Evolutionary conservation across 2,797 vertebrate species (phyloP), one percentile per base, ranked within the genome.

Genomic region (Xenops minutus): DNA sequence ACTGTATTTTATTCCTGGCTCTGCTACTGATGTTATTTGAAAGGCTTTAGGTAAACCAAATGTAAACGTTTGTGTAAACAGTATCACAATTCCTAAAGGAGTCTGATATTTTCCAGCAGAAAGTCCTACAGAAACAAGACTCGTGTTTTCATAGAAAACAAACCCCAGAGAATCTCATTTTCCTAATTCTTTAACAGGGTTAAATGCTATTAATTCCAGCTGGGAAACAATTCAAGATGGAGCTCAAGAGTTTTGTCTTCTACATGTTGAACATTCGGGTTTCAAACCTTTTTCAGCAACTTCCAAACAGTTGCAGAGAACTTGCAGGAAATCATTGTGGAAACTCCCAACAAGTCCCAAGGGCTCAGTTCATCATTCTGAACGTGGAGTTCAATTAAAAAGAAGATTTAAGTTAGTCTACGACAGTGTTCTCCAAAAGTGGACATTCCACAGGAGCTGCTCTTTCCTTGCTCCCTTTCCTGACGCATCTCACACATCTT

Each of bases 121-220:
- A 95, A 62, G 62, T 54, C 64, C 64, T 72, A 77, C 4, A 78
- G 69, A 90, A 94, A 95, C 2, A 12, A 62, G 43, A 81, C 52
- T 29, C 29, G 79, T 64, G 59, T 89, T 89, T 89, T 95, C 78
- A 88, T 0, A 79, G 81, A 71, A 69, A 92, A 88, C 58, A 84
- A 88, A 84, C 11, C 4, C n/a, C 51, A 48, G 62, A 64, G 51
- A 88, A 78, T 37, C 58, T 69, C 32, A 55, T 91, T 86, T 77
- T 88, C 76, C 62, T 91, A 86, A 81, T 81, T 96, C 62, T 81
- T 88, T 81, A 85, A 68, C 39, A 81, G 58, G 82, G 72, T 91
- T 95, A 80, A 95, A 82, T 37, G 64, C 61, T 76, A 71, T 85
- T 88, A 59, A 93, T 80, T 94, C 85, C 78, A 94, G 75, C 72